Evolutionary conservation across 2,113 vertebrate species (phyloP), one percentile per base, ranked within the genome.

Genomic region (Larimichthys polyactis): DNA sequence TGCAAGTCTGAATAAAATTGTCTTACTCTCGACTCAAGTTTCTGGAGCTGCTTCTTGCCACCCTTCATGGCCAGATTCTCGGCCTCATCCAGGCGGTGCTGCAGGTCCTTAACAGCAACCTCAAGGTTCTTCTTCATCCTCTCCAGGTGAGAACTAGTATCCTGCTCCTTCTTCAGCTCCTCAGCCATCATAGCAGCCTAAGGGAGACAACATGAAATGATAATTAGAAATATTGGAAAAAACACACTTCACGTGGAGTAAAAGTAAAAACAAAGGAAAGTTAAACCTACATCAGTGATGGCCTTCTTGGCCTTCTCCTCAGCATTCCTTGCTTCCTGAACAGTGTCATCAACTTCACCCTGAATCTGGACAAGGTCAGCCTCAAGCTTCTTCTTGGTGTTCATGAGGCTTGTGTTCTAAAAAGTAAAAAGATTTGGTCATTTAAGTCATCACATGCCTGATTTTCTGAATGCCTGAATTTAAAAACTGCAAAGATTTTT

Each of bases 71-170:
- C 96, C 92, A 97, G 76, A 69, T 96, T 97, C 85, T 98, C 97
- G 68, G 96, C 97, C 40, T 97, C 97, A 87, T 98, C 97, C 73
- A 98, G 94, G 22, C 96, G 96, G 71, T 98, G 97, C 64, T 94
- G 93, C 80, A 95, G 87, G 81, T 94, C 95, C 80, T 95, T 95
- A 11, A 95, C 95, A 51, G 94, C 90, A 16, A 91, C 85, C 85
- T 98, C 97, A 91, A 96, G 95, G 94, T 98, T 98, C 95, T 98
- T 99, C 95, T 97, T 99, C 97, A 98, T 98, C 52, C 97, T 91
- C 93, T 98, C 97, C 93, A 98, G 94, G 85, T 98, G 97, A 92
- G 95, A 92, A 63, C 94, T 97, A 15, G 96, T 96, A 59, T 97
- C 96, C 89, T 97, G 96, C 79, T 97, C 96, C 86, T 97, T 97